Percentiles rank a stretch among this genome's conserved stretches.
phyloP scores from a whole-genome alignment of 2,888 invertebrate genomes.

The Emmelina monodactyla region DNA sequence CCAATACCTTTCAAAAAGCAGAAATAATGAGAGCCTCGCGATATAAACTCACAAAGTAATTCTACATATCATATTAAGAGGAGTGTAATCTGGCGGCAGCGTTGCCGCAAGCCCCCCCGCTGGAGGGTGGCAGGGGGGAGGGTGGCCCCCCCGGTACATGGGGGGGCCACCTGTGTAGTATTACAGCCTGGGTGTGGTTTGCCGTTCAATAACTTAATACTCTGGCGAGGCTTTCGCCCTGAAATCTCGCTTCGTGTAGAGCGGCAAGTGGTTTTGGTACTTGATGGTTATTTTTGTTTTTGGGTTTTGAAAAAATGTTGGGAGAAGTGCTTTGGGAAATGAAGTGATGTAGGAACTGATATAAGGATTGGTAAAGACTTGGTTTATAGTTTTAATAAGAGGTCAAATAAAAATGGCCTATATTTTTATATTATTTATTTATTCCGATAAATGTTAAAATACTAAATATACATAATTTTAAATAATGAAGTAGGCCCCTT shows the following conservation, averaged over 20 bases:
- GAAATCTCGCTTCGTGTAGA: conserved; percentile 52
- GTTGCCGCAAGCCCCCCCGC: conserved; percentile 5
- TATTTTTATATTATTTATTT: no score
- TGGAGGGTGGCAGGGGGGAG: conserved; percentile 8
- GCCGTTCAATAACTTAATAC: conserved; percentile 68
- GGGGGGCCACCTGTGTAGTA: conserved; percentile 42
- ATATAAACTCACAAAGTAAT: no score
- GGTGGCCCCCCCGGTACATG: conserved; percentile 16
- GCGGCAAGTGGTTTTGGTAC: conserved; percentile 28
- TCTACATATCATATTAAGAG: conserved; percentile 3
- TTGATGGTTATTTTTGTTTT: conserved; percentile 14
- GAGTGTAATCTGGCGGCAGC: conserved; percentile 19
- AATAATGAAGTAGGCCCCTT: no score
- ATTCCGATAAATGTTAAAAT: no score
- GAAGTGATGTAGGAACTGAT: no score
- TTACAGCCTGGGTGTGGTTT: conserved; percentile 65
- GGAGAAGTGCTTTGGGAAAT: conserved; percentile 7
- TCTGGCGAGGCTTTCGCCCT: conserved; percentile 64
- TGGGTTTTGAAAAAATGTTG: conserved; percentile 2
- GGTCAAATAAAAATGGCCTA: no score
- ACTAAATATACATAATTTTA: no score
- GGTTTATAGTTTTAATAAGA: no score
- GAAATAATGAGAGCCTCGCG: no score
- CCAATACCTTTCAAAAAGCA: no score
- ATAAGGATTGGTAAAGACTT: no score